Percentiles rank a stretch among this genome's conserved stretches.
These are phyloP conservation scores for Diarsia rubi DNA, from an alignment of 2,888 invertebrate genomes.

Conservation along the genomic window DNA sequence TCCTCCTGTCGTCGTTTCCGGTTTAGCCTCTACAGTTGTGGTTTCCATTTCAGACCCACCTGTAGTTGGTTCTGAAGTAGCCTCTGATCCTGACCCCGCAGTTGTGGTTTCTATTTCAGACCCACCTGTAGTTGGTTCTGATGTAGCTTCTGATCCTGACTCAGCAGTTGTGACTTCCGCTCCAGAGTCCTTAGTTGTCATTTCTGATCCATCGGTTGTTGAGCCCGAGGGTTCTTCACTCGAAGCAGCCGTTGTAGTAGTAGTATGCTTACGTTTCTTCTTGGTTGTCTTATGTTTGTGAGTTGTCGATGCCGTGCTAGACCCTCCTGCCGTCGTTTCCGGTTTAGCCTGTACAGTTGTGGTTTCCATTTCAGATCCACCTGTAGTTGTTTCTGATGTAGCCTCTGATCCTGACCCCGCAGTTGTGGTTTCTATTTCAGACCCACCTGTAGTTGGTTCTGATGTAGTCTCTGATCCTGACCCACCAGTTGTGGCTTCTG, in stretches of 20 bases:
- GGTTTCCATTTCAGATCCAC: neutral
- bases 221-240: no score
- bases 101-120: no score
- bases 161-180: no score
- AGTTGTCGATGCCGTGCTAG: neutral
- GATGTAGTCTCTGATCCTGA: neutral
- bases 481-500: neutral
- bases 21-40: neutral
- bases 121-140: no score
- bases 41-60: neutral
- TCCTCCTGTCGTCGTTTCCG: neutral
- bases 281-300: neutral
- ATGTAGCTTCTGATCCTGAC: no score
- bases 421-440: neutral
- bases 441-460: neutral
- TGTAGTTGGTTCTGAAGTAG: neutral
- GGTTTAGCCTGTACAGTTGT: neutral
- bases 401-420: neutral
- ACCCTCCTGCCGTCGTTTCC: no score
- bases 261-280: no score
- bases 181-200: no score
- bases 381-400: rapidly evolving
- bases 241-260: no score
- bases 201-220: no score
- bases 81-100: no score